A percentile compares a stretch with the other conserved stretches of the same genome.
These are phyloP conservation scores for Solea solea DNA, from an alignment of 2,113 vertebrate genomes.

Conservation along the genomic window DNA sequence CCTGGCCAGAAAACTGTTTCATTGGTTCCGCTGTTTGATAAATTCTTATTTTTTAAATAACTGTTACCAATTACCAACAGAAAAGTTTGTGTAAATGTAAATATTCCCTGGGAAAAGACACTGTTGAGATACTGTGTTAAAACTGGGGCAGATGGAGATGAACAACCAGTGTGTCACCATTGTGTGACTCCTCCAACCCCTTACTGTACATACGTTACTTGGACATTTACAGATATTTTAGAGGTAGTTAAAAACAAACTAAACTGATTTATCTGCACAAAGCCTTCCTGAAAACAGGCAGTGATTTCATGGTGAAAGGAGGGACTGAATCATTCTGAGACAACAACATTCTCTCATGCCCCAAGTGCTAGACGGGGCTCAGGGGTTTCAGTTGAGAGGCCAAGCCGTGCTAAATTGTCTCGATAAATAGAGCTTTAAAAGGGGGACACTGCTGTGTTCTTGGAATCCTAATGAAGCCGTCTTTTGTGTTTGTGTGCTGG, in stretches of 20 bases:
- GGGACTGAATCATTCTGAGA: slow-evolving; percentile 52
- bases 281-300: slow-evolving; percentile 27
- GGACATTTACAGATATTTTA: neutral
- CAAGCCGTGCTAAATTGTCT: slow-evolving; percentile 59
- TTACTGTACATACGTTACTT: too few relatives aligned
- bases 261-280: slow-evolving; percentile 27
- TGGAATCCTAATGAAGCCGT: slow-evolving; percentile 82
- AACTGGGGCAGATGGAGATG: too few relatives aligned
- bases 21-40: too few relatives aligned
- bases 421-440: slow-evolving; percentile 74
- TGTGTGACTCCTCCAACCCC: too few relatives aligned
- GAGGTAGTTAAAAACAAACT: neutral
- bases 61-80: too few relatives aligned
- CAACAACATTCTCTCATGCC: slow-evolving; percentile 58
- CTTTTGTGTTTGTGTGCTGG: slow-evolving; percentile 81
- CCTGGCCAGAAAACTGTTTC: too few relatives aligned
- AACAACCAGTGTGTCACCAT: too few relatives aligned
- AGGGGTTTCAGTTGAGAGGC: slow-evolving; percentile 53
- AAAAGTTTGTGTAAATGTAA: too few relatives aligned
- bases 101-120: too few relatives aligned
- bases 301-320: slow-evolving; percentile 40
- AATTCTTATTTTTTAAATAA: too few relatives aligned
- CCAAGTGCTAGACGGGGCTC: slow-evolving; percentile 45
- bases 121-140: too few relatives aligned
- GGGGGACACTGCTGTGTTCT: slow-evolving; percentile 50